Evolutionary conservation across 2,113 vertebrate species (phyloP).

Genomic region (Caranx ignobilis): DNA sequence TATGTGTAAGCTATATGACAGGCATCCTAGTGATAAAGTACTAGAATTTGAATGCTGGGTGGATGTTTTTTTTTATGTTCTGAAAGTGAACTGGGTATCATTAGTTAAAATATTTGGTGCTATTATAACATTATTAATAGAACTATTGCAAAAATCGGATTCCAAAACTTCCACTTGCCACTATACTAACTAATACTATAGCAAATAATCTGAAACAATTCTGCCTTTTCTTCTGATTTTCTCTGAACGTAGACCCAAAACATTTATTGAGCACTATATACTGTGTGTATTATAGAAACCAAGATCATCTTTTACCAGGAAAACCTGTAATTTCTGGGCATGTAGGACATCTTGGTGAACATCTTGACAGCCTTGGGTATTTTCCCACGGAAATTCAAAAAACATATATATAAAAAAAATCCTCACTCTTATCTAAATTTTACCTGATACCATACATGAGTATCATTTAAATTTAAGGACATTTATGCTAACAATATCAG

Average conservation of each 20-base stretch:
- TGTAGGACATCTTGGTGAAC: neutral
- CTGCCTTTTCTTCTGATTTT: neutral
- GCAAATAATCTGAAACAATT: neutral
- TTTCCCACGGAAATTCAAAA: neutral
- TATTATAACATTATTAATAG: too few relatives aligned
- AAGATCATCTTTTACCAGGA: neutral
- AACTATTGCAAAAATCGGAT: neutral
- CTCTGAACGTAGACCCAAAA: neutral
- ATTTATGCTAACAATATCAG: constrained; percentile 10
- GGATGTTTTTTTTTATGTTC: neutral
- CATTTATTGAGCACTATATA: neutral
- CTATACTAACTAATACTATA: too few relatives aligned
- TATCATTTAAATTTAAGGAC: constrained; percentile 12
- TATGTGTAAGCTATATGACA: neutral
- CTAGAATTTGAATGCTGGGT: neutral
- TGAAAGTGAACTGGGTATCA: neutral
- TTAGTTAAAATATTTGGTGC: neutral
- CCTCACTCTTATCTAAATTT: neutral
- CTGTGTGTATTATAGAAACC: neutral
- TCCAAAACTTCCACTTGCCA: neutral
- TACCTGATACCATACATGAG: neutral
- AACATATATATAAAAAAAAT: neutral
- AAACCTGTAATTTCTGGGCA: neutral
- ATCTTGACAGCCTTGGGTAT: neutral
- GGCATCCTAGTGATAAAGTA: neutral